phyloP scores from a whole-genome alignment of 2,113 vertebrate species.

The Hippocampus abdominalis region DNA sequence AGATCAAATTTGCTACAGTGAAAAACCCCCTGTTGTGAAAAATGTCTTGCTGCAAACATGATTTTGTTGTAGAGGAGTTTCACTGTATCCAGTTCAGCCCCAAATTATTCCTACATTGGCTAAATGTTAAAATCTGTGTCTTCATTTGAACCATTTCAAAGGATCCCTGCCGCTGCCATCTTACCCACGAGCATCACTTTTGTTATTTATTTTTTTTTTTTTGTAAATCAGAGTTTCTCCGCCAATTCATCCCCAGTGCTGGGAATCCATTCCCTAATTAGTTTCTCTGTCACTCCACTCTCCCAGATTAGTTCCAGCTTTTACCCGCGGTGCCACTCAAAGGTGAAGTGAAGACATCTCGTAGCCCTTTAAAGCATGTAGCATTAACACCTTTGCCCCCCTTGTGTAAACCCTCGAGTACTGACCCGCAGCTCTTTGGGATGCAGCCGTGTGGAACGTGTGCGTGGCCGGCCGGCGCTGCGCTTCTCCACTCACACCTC shows the following conservation, averaged over 20 bases:
- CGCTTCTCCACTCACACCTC: conserved; percentile 26
- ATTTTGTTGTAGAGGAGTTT: no score
- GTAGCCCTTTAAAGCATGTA: conserved; percentile 70
- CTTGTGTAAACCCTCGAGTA: conserved; percentile 65
- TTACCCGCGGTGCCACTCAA: conserved; percentile 64
- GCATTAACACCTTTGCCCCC: conserved; percentile 75
- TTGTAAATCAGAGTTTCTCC: conserved; percentile 11
- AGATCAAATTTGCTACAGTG: no score
- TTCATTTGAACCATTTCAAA: no score
- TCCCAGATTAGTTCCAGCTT: conserved; percentile 70
- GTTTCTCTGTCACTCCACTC: conserved; percentile 12
- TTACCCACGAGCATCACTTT: background rate
- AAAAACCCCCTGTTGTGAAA: no score
- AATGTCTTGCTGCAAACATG: no score
- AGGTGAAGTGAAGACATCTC: conserved; percentile 73
- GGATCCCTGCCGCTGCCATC: background rate
- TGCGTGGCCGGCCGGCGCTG: conserved; percentile 7
- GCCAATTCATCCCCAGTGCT: conserved; percentile 17
- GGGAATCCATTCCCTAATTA: conserved; percentile 12
- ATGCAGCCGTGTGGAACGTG: conserved; percentile 31
- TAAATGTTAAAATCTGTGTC: background rate
- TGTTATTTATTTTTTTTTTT: background rate
- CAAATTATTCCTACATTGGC: background rate
- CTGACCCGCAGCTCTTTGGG: conserved; percentile 65
- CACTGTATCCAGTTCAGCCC: background rate